Conservation (phyloP, 1,140 invertebrate species). For the Sesamia nonagrioides region DNA sequence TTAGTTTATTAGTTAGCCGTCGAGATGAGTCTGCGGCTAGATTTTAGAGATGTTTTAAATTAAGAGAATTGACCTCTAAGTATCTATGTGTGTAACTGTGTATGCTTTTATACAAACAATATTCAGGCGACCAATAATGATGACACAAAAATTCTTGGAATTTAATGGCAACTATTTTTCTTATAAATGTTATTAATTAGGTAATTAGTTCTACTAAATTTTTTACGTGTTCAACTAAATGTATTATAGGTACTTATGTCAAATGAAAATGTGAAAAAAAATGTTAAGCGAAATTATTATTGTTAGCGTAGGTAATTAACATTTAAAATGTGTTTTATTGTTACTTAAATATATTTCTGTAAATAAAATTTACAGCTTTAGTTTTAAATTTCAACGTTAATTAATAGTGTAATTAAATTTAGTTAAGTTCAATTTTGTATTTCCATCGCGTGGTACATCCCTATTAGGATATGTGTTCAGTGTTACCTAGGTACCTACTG, state of each 20-base stretch:
- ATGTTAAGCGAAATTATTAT: not conserved
- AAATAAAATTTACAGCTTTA: not conserved
- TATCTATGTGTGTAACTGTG: too few relatives aligned
- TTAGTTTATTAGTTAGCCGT: too few relatives aligned
- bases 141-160: not conserved
- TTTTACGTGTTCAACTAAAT: not conserved
- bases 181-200: not conserved
- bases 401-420: not conserved
- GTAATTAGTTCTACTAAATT: constrained; percentile 9
- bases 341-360: not conserved
- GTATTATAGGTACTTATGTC: constrained; percentile 27
- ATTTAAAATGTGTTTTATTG: constrained; percentile 13
- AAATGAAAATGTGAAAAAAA: not conserved
- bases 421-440: not conserved
- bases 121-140: not conserved
- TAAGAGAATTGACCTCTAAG: too few relatives aligned
- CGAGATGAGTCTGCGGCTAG: too few relatives aligned
- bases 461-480: not conserved
- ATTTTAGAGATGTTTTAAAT: too few relatives aligned
- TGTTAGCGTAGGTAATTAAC: constrained; percentile 9
- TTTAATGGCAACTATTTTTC: not conserved
- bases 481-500: too few relatives aligned
- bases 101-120: not conserved
- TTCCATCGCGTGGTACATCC: not conserved
- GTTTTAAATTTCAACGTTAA: constrained; percentile 4